Conservation (phyloP, 2,888 invertebrate species). For the Caenorhabditis sp. region DNA sequence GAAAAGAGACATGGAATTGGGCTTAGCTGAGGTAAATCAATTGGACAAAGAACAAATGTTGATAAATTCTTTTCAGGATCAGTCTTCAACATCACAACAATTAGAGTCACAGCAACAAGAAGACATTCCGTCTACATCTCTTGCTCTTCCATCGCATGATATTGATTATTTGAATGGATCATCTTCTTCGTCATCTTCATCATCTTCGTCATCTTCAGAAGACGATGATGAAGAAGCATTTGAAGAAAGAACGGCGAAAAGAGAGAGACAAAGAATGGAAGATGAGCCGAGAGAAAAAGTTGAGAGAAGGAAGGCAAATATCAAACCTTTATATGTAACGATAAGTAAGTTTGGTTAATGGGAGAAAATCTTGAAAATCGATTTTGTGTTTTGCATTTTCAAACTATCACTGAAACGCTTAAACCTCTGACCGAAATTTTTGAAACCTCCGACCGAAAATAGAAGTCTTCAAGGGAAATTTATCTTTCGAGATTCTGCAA, state of each 20-base stretch:
- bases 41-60: too few relatives aligned
- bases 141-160: background rate
- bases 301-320: conserved; percentile 13
- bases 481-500: too few relatives aligned
- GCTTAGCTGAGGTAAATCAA: too few relatives aligned
- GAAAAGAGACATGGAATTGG: too few relatives aligned
- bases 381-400: too few relatives aligned
- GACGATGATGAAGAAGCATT: conserved; percentile 22
- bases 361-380: too few relatives aligned
- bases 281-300: conserved; percentile 9
- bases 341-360: background rate
- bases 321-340: conserved; percentile 23
- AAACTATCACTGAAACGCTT: too few relatives aligned
- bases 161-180: background rate
- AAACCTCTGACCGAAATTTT: too few relatives aligned
- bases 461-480: too few relatives aligned
- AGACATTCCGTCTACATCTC: background rate
- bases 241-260: background rate
- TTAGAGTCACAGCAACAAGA: background rate
- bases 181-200: conserved; percentile 2
- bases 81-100: too few relatives aligned
- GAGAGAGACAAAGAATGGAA: conserved; percentile 26
- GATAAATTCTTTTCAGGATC: too few relatives aligned
- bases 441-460: too few relatives aligned
- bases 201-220: conserved; percentile 2